Conservation (phyloP, 2,113 vertebrate species). For the Chaetorhynchus papuensis region DNA sequence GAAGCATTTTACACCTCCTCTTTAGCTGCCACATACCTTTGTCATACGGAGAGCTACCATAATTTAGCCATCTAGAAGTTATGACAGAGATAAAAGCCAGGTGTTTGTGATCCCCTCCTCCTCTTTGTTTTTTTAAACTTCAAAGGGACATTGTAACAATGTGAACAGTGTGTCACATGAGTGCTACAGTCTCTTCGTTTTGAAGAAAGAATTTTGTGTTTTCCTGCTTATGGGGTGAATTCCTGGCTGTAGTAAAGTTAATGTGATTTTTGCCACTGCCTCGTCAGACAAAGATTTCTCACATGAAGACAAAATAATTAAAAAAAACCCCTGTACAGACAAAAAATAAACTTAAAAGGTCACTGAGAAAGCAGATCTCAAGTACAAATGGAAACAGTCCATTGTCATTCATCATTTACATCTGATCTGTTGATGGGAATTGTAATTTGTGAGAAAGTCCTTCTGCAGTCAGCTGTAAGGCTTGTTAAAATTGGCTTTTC, state of each 20-base stretch:
- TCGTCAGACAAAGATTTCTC: constrained; percentile 30
- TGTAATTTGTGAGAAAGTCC: constrained; percentile 24
- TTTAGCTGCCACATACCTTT: constrained; percentile 18
- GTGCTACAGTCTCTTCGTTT: not conserved
- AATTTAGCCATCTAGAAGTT: not conserved
- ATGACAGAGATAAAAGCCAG: constrained; percentile 26
- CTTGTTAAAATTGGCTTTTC: constrained; percentile 2
- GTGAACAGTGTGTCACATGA: constrained; percentile 12
- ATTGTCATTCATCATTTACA: constrained; percentile 41
- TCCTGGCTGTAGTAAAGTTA: not conserved
- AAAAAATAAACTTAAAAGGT: constrained; percentile 55
- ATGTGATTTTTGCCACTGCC: constrained; percentile 14
- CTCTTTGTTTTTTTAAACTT: not conserved
- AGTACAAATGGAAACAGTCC: constrained; percentile 15
- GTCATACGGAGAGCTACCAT: not conserved
- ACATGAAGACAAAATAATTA: constrained; percentile 28
- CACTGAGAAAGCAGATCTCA: not conserved
- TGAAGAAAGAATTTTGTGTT: not conserved
- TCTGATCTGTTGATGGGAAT: constrained; percentile 7
- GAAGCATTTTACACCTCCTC: constrained; percentile 12
- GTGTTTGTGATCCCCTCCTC: not conserved
- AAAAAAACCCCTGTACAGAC: not conserved
- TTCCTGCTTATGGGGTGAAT: not conserved
- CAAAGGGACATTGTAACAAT: constrained; percentile 8
- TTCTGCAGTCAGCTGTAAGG: not conserved